Percentiles rank a stretch among this genome's conserved stretches.
phyloP scores from a whole-genome alignment of 1,140 invertebrate species.

The Drosophila sucinea region DNA sequence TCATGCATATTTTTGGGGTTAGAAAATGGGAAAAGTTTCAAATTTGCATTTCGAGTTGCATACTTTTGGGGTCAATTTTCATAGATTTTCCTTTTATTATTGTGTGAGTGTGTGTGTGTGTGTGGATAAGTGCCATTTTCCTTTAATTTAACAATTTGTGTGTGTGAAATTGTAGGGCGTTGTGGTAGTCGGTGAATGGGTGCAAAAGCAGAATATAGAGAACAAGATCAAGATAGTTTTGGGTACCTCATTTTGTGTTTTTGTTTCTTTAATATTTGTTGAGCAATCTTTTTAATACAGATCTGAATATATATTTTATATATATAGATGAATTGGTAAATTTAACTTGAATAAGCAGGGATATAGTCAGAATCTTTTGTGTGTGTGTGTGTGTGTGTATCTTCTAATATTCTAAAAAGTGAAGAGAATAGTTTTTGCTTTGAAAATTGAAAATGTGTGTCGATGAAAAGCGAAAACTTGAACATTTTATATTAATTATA shows the following conservation, averaged over 20 bases:
- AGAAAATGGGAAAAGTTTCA: background rate
- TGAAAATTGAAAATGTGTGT: background rate
- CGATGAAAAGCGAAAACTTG: background rate
- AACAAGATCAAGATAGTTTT: background rate
- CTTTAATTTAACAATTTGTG: background rate
- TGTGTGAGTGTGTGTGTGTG: background rate
- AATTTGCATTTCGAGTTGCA: slow-evolving; percentile 27
- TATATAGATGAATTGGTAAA: background rate
- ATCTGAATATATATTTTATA: background rate
- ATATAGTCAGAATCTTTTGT: background rate
- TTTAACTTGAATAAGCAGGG: background rate
- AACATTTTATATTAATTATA: background rate
- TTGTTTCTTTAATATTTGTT: background rate
- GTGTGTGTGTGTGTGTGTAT: background rate
- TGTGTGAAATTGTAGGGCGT: background rate
- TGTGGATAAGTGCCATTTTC: slow-evolving; percentile 6
- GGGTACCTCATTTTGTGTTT: no score
- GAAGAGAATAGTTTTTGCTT: no score
- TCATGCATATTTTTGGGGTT: background rate
- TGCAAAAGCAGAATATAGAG: background rate
- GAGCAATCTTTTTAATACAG: slow-evolving; percentile 17
- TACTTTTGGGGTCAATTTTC: slow-evolving; percentile 33
- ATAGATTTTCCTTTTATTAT: background rate
- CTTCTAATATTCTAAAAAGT: background rate
- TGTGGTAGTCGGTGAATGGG: background rate